phyloP scores from a whole-genome alignment of 2,888 invertebrate genomes.

The Rosalia funebris region DNA sequence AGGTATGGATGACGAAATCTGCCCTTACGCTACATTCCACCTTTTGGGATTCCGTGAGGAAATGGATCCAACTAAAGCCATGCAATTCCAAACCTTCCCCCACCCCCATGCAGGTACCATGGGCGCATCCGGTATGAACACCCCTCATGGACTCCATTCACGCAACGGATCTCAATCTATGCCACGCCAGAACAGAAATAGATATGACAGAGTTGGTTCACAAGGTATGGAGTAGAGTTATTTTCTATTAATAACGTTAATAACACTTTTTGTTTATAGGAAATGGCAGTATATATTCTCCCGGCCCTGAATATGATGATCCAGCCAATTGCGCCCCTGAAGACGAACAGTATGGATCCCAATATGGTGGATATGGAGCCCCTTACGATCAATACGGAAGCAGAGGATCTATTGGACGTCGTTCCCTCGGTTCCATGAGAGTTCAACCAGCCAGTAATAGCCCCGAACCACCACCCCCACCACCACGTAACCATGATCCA shows the following conservation, averaged over 20 bases:
- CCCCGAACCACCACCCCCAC: conserved; percentile 77
- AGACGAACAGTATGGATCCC: conserved; percentile 91
- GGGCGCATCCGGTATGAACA: conserved; percentile 77
- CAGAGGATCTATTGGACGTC: conserved; percentile 79
- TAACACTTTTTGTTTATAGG: too few relatives aligned
- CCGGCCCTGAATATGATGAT: conserved; percentile 91
- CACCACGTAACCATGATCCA: conserved; percentile 84
- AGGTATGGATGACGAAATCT: conserved; percentile 97
- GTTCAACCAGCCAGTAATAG: conserved; percentile 70
- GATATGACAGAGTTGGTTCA: conserved; percentile 63
- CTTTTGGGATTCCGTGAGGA: conserved; percentile 93
- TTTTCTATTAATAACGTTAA: too few relatives aligned
- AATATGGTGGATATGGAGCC: conserved; percentile 81
- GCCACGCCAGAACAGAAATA: conserved; percentile 68
- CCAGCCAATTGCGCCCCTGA: conserved; percentile 92
- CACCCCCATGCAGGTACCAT: conserved; percentile 87
- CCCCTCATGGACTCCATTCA: conserved; percentile 78
- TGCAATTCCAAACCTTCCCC: conserved; percentile 89
- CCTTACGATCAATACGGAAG: conserved; percentile 92
- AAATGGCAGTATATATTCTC: conserved; percentile 83
- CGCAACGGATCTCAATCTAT: conserved; percentile 91
- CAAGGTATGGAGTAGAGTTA: too few relatives aligned
- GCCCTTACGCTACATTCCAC: conserved; percentile 97
- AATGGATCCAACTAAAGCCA: conserved; percentile 92
- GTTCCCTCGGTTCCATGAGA: conserved; percentile 66